Base-by-base conservation (phyloP, 2,888 invertebrate species). In the Elmis aenea region DNA sequence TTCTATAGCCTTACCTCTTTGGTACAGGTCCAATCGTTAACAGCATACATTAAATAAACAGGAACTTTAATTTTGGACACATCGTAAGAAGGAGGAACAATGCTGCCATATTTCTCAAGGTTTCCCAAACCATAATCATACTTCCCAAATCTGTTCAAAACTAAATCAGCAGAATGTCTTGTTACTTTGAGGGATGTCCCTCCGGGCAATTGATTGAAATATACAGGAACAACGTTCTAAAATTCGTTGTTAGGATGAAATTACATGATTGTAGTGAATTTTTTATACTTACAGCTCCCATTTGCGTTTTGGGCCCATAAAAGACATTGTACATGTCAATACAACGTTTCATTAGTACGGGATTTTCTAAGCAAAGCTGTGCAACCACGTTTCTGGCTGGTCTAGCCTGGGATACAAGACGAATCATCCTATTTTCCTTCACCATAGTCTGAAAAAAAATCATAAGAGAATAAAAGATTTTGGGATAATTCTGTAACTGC, bases 11-110 rank as follows among this genome's bases (percentile, higher is more conserved):
- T 62, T 67, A 77, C 77, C 51, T 62, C 55, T 62, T 72, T 73
- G 18, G 71, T 72, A 13, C 77, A 75, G 3, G 81, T 61, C 59
- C 73, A 73, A 55, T 83, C 83, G 49, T 77, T 77, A 38, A 73
- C 71, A 4, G 79, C 79, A 45, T 80, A 79, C 26, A 79, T 70
- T 11, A 82, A 50, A 1, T 71, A 66, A 2, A 78, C 72, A 0
- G 83, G 82, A 20, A 77, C 71, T 49, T 64, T 70, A 1, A 81
- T 74, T 38, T 74, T 76, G 3, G 70, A 66, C 11, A 83, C 57
- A 45, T 78, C 71, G 52, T 81, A 83, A 22, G 59, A 61, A 0
- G 75, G 74, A 0, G 81, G 78, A 21, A 66, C 69, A 2, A 71
- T 65, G 2, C 64, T 62, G 1, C 76, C 77, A 48, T 72, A 76